These are phyloP conservation scores for Lymantria dispar DNA, from an alignment of 2,888 invertebrate species.

Conservation along the genomic window DNA sequence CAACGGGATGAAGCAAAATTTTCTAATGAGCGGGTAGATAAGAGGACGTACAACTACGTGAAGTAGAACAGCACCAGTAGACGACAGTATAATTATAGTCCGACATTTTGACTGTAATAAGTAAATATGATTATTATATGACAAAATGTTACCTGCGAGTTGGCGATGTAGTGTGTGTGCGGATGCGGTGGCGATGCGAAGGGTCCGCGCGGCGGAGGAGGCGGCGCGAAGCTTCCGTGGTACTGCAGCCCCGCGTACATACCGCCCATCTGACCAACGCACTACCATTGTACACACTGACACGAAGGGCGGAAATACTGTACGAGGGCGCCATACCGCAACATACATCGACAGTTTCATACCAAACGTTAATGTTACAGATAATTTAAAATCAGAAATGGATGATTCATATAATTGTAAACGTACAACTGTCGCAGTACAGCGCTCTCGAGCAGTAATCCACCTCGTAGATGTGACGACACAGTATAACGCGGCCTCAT, in stretches of 20 bases:
- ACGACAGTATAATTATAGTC: too few relatives aligned
- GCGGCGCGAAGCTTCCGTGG: slow-evolving; percentile 55
- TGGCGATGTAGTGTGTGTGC: slow-evolving; percentile 62
- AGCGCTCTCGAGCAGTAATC: slow-evolving; percentile 1
- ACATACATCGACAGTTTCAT: neutral
- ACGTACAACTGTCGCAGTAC: neutral
- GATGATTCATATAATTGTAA: neutral
- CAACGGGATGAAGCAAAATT: too few relatives aligned
- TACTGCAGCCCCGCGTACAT: slow-evolving; percentile 74
- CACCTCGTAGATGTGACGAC: neutral
- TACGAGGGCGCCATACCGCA: neutral
- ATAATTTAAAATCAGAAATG: neutral
- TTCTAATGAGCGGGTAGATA: too few relatives aligned
- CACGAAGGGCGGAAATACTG: slow-evolving; percentile 1
- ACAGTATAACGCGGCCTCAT: slow-evolving; percentile 1
- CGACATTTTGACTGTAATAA: too few relatives aligned
- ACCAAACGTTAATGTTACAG: neutral
- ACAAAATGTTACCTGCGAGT: slow-evolving; percentile 59
- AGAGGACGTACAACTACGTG: too few relatives aligned
- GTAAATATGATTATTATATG: too few relatives aligned
- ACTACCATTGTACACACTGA: neutral
- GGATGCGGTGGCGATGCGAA: slow-evolving; percentile 67
- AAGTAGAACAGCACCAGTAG: too few relatives aligned
- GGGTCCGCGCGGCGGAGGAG: slow-evolving; percentile 60
- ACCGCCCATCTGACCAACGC: slow-evolving; percentile 61